These are phyloP conservation scores for Cryptotermes secundus DNA, from an alignment of 1,140 invertebrate species.

Conservation along the genomic window DNA sequence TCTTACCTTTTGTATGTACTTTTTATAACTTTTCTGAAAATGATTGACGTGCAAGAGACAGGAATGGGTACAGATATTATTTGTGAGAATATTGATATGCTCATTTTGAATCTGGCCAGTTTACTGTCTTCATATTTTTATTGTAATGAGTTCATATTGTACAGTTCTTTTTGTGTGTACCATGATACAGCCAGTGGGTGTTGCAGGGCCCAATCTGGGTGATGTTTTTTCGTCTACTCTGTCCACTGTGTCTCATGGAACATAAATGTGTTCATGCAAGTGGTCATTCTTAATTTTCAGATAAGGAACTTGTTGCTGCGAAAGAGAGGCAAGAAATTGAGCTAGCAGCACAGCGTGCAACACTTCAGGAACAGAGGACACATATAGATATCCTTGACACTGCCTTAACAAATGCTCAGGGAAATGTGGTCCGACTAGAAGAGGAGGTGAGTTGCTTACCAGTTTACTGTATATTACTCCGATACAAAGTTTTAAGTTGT, in stretches of 20 bases:
- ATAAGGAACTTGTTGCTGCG: conserved; percentile 81
- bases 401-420: conserved; percentile 86
- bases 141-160: too few species aligned
- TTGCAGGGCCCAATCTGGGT: background rate
- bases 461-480: too few species aligned
- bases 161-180: too few species aligned
- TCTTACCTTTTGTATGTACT: too few species aligned
- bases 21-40: too few species aligned
- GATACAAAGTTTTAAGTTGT: too few species aligned
- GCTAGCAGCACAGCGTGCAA: conserved; percentile 81
- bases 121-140: too few species aligned
- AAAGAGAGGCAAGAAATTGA: conserved; percentile 92
- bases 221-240: background rate
- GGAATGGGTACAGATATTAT: too few species aligned
- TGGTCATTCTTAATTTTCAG: conserved; percentile 51
- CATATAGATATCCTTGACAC: conserved; percentile 93
- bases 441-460: conserved; percentile 68
- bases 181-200: too few species aligned
- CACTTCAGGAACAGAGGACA: conserved; percentile 85
- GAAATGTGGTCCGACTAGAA: conserved; percentile 83
- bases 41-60: too few species aligned
- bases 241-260: background rate
- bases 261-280: conserved; percentile 26
- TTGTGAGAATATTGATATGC: too few species aligned
- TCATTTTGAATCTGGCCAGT: too few species aligned